Evolutionary conservation across 2,113 vertebrate genomes (phyloP), one percentile per base, ranked within the genome.

Genomic region (Macrotis lagotis): DNA sequence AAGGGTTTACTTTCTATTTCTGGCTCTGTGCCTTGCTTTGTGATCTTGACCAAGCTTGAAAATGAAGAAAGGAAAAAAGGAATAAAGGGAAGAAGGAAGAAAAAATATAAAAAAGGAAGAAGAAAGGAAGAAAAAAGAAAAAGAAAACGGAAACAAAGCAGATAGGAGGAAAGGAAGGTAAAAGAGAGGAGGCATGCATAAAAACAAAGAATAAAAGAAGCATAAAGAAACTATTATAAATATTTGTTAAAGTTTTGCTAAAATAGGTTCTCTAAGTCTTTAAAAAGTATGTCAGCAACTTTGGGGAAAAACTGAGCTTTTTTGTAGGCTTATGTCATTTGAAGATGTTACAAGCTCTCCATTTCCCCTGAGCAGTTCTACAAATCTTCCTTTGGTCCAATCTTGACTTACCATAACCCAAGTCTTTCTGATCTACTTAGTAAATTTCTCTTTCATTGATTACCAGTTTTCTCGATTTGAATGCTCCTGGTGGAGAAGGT

Each of bases 21-120:
- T 74, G 5, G 14, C 37, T 74, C 66, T 74, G 66, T n/a, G 5
- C n/a, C 16, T 74, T 74, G 59, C 37, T 74, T 74, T 74, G 66
- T 74, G 37, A 74, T n/a, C 37, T 74, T 74, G 55, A 74, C 4
- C 16, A n/a, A 44, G 66, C 5, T 16, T 74, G 37, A 2, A 55
- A 26, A 26, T 25, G 1, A 26, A 26, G 3, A 74, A 37, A 26
- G 2, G 9, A 66, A 74, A 37, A 3, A 16, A 66, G 59, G 31
- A 16, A 66, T 28, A 14, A 37, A 66, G 31, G 11, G 14, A 66
- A 0, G 26, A 4, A n/a, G 14, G 5, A 4, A n/a, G 16, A 12
- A 24, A n/a, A 37, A 11, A 6, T n/a, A 24, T 0, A 11, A 16
- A 16, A 1, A n/a, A 24, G 25, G 51, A 9, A 12, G 7, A 2